Conservation (phyloP, 2,797 vertebrate genomes). For the Gymnodraco acuticeps region DNA sequence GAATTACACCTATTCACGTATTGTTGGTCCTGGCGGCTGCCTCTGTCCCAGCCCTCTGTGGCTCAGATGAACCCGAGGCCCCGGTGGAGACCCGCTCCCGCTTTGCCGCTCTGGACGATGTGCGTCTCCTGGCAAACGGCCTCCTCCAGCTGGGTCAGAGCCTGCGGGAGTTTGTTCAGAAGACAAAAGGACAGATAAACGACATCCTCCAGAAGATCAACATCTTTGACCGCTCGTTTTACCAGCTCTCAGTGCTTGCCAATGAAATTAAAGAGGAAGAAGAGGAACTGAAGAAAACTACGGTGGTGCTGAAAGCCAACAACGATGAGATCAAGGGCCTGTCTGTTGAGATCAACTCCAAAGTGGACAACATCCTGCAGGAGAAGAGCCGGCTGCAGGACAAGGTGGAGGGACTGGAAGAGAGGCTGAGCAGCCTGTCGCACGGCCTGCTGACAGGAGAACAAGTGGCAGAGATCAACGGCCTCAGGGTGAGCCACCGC, state of each 20-base stretch:
- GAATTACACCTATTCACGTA: slow-evolving; percentile 54
- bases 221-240: slow-evolving; percentile 91
- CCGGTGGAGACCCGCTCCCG: slow-evolving; percentile 79
- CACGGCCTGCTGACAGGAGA: slow-evolving; percentile 75
- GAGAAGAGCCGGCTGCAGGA: slow-evolving; percentile 89
- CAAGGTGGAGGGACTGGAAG: slow-evolving; percentile 89
- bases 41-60: slow-evolving; percentile 73
- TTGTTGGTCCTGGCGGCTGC: slow-evolving; percentile 73
- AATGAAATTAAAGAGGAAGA: slow-evolving; percentile 93
- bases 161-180: slow-evolving; percentile 94
- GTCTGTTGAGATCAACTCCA: slow-evolving; percentile 89
- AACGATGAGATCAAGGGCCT: slow-evolving; percentile 93
- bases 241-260: slow-evolving; percentile 89
- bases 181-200: slow-evolving; percentile 93
- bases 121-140: slow-evolving; percentile 90
- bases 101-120: slow-evolving; percentile 92
- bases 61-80: slow-evolving; percentile 43
- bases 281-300: slow-evolving; percentile 91
- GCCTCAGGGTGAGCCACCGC: slow-evolving; percentile 89
- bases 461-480: slow-evolving; percentile 85
- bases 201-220: slow-evolving; percentile 94
- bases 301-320: slow-evolving; percentile 87
- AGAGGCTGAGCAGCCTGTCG: slow-evolving; percentile 88
- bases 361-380: slow-evolving; percentile 89
- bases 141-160: slow-evolving; percentile 94